Evolutionary conservation across 2,113 vertebrate species (phyloP), one percentile per base, ranked within the genome.

Genomic region (Limnothrissa miodon): DNA sequence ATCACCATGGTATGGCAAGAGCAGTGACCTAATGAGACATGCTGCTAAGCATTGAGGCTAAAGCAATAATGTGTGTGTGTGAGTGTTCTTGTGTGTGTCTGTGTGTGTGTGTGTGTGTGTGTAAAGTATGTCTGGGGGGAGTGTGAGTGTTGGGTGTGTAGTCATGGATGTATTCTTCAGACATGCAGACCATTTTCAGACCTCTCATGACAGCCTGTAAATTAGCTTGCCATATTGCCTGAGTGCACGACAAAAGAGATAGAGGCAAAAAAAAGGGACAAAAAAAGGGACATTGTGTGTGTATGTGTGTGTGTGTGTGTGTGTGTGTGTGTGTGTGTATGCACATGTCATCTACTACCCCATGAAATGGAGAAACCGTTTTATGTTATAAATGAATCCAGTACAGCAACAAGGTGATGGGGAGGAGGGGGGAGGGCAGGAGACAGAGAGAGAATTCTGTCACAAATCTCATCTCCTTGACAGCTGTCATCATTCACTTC

Each of bases 401-500:
- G 82, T 88, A 89, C 84, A 89, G 90, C 86, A 78, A 87, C 90
- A 92, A 90, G 85, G 86, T 79, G 91, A 87, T 85, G 89, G 80
- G 86, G 85, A 78, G 59, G 87, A 81, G 78, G 82, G 48, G 19
- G 10, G 19, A 36, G 59, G 83, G 66, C 78, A 90, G 84, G 87
- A 89, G 80, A 86, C 83, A 79, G 78, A 87, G 81, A 85, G 88
- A 89, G 82, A 85, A 87, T 90, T 91, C 86, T 92, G 89, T 92
- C 89, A 87, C 89, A 90, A 89, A 90, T 92, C 90, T 90, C 89
- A 88, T 91, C 89, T 85, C 86, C 88, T 83, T 92, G 92, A 93
- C 92, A 92, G 88, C 90, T 93, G 93, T 92, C 92, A 95, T 93
- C 90, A 89, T 88, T 94, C 92, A 92, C 87, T 92, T 89, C 89